Conservation (phyloP, 2,888 invertebrate genomes). For the Parnassius smintheus region DNA sequence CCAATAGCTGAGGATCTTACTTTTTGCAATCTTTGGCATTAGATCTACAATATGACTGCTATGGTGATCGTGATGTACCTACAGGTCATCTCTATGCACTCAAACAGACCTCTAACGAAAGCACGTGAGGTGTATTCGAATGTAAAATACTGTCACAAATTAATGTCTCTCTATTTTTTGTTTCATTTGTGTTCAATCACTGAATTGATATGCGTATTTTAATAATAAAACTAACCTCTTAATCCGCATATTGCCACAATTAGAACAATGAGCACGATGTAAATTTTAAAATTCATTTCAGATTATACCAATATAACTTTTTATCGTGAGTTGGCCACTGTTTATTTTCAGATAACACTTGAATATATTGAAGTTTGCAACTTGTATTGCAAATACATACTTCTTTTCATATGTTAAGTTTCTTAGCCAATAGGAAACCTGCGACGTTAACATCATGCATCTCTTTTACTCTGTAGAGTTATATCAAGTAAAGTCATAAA, state of each 20-base stretch:
- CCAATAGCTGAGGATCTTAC: too few species aligned
- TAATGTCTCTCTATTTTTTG: too few species aligned
- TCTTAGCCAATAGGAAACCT: constrained; percentile 6
- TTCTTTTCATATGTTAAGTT: constrained; percentile 8
- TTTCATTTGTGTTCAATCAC: too few species aligned
- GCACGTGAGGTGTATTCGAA: too few species aligned
- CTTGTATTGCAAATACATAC: constrained; percentile 15
- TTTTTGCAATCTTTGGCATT: too few species aligned
- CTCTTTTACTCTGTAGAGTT: constrained; percentile 9
- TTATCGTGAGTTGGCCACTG: constrained; percentile 10
- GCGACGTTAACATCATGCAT: constrained; percentile 8
- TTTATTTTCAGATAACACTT: constrained; percentile 12
- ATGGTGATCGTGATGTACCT: too few species aligned
- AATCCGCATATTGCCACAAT: constrained; percentile 15
- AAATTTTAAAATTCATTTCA: constrained; percentile 21
- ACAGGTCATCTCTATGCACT: too few species aligned
- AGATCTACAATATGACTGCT: too few species aligned
- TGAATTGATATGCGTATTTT: too few species aligned
- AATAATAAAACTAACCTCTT: constrained; percentile 15
- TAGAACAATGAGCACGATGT: constrained; percentile 9
- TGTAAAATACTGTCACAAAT: too few species aligned
- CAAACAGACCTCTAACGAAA: too few species aligned
- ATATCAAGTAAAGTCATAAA: too few species aligned
- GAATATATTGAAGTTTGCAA: constrained; percentile 6
- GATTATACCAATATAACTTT: constrained; percentile 14